A percentile compares a stretch with the other conserved stretches of the same genome.
These are phyloP conservation scores for Enteromius paludinosus DNA, from an alignment of 2,797 vertebrate genomes.

Conservation along the genomic window DNA sequence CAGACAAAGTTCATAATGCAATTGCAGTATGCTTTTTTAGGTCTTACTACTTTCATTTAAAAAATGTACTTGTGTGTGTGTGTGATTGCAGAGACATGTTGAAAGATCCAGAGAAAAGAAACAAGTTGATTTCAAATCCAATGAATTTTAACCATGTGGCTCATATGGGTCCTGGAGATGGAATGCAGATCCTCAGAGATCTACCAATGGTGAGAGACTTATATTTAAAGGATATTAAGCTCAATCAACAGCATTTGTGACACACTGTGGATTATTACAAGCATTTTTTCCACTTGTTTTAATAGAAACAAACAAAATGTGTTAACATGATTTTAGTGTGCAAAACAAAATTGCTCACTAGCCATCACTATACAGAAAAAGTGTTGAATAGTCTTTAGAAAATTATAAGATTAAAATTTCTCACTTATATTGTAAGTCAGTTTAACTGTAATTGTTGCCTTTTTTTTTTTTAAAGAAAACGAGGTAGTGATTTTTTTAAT, in stretches of 20 bases:
- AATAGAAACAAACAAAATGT: neutral
- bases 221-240: neutral
- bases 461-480: neutral
- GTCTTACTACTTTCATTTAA: neutral
- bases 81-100: slow-evolving; percentile 90
- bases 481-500: neutral
- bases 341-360: neutral
- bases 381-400: neutral
- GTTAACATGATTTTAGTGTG: neutral
- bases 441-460: no score
- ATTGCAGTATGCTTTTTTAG: neutral
- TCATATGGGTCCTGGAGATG: slow-evolving; percentile 98
- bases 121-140: slow-evolving; percentile 98
- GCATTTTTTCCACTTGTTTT: neutral
- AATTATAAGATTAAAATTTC: neutral
- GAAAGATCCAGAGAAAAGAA: slow-evolving; percentile 97
- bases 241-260: neutral
- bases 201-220: slow-evolving; percentile 70
- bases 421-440: neutral
- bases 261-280: neutral
- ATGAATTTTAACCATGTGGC: slow-evolving; percentile 99
- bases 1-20: neutral
- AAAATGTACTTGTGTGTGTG: neutral
- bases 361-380: neutral
- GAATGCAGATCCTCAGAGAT: slow-evolving; percentile 98